Conservation (phyloP, 2,113 vertebrate genomes). For the Leptodactylus fuscus region DNA sequence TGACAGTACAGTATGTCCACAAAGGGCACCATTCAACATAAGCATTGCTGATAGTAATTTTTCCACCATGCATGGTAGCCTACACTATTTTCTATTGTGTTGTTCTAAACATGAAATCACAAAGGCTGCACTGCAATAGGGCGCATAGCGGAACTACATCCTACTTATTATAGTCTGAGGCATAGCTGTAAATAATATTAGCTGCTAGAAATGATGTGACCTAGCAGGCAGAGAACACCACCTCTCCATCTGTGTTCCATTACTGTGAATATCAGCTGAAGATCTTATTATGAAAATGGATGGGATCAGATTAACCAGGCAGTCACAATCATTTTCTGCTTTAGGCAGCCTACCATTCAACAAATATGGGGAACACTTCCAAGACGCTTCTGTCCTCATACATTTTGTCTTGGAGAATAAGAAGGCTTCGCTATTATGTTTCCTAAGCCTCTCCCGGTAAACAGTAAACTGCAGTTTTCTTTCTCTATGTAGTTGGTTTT, state of each 20-base stretch:
- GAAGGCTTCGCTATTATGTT: conserved; percentile 16
- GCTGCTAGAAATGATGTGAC: conserved; percentile 54
- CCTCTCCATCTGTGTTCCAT: conserved; percentile 60
- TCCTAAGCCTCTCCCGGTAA: not conserved
- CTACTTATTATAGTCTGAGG: conserved; percentile 34
- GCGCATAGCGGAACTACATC: conserved; percentile 27
- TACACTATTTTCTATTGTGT: not conserved
- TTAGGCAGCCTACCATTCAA: conserved; percentile 40
- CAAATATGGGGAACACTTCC: conserved; percentile 45
- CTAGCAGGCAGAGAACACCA: conserved; percentile 49
- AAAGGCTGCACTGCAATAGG: conserved; percentile 2
- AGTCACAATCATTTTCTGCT: conserved; percentile 47
- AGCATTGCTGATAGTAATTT: too few relatives aligned
- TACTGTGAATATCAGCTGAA: conserved; percentile 45
- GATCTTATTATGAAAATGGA: conserved; percentile 61
- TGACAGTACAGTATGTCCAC: too few relatives aligned
- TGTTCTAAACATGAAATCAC: not conserved
- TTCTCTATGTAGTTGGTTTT: conserved; percentile 8
- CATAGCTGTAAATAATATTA: conserved; percentile 58
- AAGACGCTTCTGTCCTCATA: conserved; percentile 36
- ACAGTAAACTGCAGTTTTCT: conserved; percentile 19
- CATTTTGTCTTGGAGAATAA: conserved; percentile 44
- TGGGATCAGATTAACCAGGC: conserved; percentile 51
- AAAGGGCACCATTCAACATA: too few relatives aligned
- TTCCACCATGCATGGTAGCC: not conserved